Evolutionary conservation across 1,140 invertebrate genomes (phyloP).

Genomic region (Euborellia annulipes): DNA sequence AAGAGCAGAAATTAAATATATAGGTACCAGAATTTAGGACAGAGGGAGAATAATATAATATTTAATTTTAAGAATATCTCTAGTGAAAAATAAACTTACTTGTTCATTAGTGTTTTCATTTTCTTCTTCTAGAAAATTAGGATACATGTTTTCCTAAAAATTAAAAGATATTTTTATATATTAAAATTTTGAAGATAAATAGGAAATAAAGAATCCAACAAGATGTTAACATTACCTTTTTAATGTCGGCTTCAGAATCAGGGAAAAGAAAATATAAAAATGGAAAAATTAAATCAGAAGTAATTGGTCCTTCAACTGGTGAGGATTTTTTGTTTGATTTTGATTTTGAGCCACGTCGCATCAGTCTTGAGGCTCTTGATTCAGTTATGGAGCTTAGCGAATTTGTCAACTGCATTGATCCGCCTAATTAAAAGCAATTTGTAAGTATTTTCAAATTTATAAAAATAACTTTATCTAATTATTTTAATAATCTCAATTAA

Average conservation of each 20-base stretch:
- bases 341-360: constrained; percentile 30
- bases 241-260: constrained; percentile 54
- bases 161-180: neutral
- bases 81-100: too few species aligned
- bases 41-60: too few species aligned
- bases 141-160: constrained; percentile 6
- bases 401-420: neutral
- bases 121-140: neutral
- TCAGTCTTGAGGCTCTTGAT: constrained; percentile 37
- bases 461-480: too few species aligned
- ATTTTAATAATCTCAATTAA: too few species aligned
- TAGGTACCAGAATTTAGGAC: too few species aligned
- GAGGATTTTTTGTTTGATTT: constrained; percentile 25
- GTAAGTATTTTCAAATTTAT: too few species aligned
- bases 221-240: too few species aligned
- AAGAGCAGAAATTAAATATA: too few species aligned
- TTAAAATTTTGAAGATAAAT: neutral
- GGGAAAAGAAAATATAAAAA: constrained; percentile 79
- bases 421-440: too few species aligned
- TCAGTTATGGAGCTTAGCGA: constrained; percentile 35
- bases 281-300: constrained; percentile 53
- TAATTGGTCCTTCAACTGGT: constrained; percentile 46
- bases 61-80: too few species aligned
- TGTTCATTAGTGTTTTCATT: neutral
- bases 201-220: constrained; percentile 1